These are phyloP conservation scores for Nasonia vitripennis DNA, from an alignment of 1,140 invertebrate species.

Conservation along the genomic window DNA sequence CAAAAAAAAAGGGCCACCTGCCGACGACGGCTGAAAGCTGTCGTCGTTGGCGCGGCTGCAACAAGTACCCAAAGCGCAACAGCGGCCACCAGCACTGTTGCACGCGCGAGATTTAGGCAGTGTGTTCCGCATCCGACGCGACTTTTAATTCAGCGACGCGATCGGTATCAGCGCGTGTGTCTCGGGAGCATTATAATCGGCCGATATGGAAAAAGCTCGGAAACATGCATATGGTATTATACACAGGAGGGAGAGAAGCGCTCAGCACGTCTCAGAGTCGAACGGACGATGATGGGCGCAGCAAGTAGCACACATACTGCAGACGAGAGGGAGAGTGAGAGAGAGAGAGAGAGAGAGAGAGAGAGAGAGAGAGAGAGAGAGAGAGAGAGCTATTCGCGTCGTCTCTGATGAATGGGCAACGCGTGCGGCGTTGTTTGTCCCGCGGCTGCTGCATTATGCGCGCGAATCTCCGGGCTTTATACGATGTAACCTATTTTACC, in stretches of 20 bases:
- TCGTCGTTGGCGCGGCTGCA: not conserved
- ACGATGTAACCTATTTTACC: conserved; percentile 46
- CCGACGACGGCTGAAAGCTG: not conserved
- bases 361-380: not conserved
- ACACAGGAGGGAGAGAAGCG: no score
- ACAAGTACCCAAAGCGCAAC: conserved; percentile 1
- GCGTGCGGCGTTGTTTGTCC: conserved; percentile 13
- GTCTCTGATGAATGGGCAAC: conserved; percentile 20
- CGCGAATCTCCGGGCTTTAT: conserved; percentile 16
- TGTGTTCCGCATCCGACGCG: no score
- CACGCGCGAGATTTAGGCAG: not conserved
- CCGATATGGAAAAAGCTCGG: no score
- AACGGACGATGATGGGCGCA: no score
- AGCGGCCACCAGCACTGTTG: not conserved
- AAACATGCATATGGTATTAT: no score
- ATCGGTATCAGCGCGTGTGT: no score
- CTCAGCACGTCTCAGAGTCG: no score
- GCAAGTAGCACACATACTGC: no score
- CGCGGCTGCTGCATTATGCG: conserved; percentile 35
- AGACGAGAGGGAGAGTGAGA: no score
- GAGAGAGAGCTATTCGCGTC: conserved; percentile 28
- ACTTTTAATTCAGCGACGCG: no score
- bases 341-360: no score
- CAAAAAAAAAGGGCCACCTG: not conserved
- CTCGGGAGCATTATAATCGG: no score